These are phyloP conservation scores for Bombus sylvicola DNA, from an alignment of 1,140 invertebrate genomes.

Conservation along the genomic window DNA sequence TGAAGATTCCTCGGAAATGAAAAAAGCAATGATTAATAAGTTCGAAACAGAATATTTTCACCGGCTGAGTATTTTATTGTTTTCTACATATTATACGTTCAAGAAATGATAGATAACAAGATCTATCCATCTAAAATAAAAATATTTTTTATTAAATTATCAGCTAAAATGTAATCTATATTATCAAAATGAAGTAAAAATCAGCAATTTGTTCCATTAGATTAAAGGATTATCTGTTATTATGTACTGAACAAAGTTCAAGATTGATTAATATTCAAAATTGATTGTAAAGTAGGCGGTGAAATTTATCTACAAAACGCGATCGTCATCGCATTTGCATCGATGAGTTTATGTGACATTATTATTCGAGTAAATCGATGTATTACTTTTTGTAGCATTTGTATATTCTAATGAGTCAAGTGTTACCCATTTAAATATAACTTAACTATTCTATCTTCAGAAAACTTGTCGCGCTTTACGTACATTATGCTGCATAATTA, in stretches of 20 bases:
- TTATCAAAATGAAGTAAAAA: slow-evolving; percentile 11
- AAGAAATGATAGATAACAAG: background rate
- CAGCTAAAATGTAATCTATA: too few species aligned
- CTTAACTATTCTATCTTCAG: background rate
- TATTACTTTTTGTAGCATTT: background rate
- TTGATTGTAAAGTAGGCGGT: background rate
- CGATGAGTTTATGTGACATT: background rate
- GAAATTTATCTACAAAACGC: background rate
- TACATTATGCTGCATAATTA: background rate
- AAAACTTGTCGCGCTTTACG: too few species aligned
- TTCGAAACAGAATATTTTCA: background rate
- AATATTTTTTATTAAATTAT: background rate
- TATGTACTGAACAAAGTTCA: slow-evolving; percentile 10
- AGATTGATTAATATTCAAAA: background rate
- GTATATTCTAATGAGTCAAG: background rate
- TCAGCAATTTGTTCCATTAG: background rate
- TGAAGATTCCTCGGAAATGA: background rate
- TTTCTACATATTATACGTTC: too few species aligned
- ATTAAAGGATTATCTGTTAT: background rate
- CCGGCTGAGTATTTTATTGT: background rate
- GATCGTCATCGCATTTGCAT: too few species aligned
- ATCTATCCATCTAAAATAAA: background rate
- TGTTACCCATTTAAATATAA: background rate
- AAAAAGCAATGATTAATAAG: background rate
- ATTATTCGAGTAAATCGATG: background rate